A percentile compares a stretch with the other conserved stretches of the same genome.
These are phyloP conservation scores for Vesta saturnalis DNA, from an alignment of 2,888 invertebrate species.

Conservation along the genomic window DNA sequence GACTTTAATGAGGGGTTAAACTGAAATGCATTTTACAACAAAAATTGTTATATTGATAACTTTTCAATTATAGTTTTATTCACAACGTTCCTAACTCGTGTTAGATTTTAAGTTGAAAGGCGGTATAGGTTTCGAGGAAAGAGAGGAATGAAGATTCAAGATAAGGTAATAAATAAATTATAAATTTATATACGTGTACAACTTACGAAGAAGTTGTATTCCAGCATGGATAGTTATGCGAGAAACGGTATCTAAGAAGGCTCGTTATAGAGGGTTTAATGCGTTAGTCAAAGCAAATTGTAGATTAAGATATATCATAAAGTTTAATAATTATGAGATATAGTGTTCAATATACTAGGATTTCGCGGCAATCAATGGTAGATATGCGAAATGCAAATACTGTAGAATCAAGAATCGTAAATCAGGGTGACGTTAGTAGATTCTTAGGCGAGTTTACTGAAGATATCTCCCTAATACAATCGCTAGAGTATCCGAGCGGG, in stretches of 20 bases:
- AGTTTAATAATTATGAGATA: constrained; percentile 38
- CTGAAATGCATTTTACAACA: background rate
- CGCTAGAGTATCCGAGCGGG: constrained; percentile 49
- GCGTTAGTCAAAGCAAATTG: constrained; percentile 18
- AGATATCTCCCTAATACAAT: constrained; percentile 53
- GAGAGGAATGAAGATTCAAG: background rate
- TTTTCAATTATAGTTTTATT: too few species aligned
- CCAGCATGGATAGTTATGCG: background rate
- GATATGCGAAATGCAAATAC: constrained; percentile 46
- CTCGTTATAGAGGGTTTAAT: constrained; percentile 11
- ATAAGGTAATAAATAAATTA: background rate
- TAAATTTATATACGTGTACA: background rate
- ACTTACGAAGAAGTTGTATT: background rate
- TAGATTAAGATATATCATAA: constrained; percentile 32
- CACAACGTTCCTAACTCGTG: too few species aligned
- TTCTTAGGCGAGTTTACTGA: constrained; percentile 52
- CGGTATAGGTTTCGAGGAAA: too few species aligned
- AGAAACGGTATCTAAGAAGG: constrained; percentile 10
- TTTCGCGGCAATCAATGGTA: constrained; percentile 45
- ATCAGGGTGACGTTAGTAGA: constrained; percentile 51
- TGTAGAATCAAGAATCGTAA: constrained; percentile 50
- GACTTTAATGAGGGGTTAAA: background rate
- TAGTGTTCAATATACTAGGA: constrained; percentile 35
- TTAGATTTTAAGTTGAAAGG: too few species aligned
- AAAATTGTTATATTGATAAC: too few species aligned